These are phyloP conservation scores for Watsonalla cultraria DNA, from an alignment of 2,888 invertebrate genomes.

Conservation along the genomic window DNA sequence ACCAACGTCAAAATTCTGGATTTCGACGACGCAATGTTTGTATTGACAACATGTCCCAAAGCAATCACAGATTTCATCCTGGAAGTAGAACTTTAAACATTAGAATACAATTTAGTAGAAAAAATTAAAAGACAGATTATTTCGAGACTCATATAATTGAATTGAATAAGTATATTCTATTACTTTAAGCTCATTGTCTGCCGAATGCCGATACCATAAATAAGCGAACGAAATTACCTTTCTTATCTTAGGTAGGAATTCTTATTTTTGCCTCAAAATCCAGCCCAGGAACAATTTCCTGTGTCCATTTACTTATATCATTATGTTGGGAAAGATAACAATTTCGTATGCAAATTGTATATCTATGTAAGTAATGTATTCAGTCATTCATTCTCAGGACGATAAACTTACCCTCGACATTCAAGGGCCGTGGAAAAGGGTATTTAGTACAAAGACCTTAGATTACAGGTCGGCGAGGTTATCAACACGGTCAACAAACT, in stretches of 20 bases:
- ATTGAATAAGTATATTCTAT: background rate
- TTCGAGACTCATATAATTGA: background rate
- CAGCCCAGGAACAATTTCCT: constrained; percentile 26
- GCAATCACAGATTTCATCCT: constrained; percentile 46
- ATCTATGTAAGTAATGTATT: constrained; percentile 4
- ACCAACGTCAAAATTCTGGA: constrained; percentile 33
- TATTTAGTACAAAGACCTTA: constrained; percentile 30
- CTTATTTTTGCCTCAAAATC: constrained; percentile 27
- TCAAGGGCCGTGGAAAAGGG: constrained; percentile 23
- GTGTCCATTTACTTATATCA: constrained; percentile 23
- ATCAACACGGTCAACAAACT: constrained; percentile 20
- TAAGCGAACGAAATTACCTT: background rate
- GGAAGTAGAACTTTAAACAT: constrained; percentile 32
- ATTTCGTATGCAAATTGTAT: constrained; percentile 36
- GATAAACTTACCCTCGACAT: constrained; percentile 25
- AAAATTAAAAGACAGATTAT: no score
- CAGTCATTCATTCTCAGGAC: constrained; percentile 21
- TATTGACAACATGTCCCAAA: constrained; percentile 51
- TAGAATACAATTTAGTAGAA: constrained; percentile 15
- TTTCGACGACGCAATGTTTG: constrained; percentile 48
- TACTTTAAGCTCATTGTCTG: background rate
- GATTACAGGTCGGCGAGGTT: constrained; percentile 27
- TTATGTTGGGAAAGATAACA: constrained; percentile 30
- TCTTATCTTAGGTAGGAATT: constrained; percentile 2
- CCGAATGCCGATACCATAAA: no score